Percentiles rank a stretch among this genome's conserved stretches.
Evolutionary conservation across 2,888 invertebrate species (phyloP).

Genomic region (Epirrita christyi): DNA sequence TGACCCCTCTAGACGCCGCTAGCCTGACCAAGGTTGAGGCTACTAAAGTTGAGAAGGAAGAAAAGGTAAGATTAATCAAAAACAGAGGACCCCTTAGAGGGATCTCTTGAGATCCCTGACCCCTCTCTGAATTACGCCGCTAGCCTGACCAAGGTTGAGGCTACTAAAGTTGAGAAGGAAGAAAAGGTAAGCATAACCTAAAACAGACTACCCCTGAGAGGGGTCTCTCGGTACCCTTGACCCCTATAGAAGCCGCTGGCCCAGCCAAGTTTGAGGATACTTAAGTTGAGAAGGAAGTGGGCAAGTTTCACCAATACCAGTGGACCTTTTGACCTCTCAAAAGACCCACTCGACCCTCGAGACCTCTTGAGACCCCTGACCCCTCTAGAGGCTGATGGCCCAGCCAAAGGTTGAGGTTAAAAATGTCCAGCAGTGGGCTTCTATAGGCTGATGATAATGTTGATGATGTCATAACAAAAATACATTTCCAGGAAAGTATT

Average conservation of each 20-base stretch:
- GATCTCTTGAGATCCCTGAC: too few species aligned
- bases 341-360: too few species aligned
- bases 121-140: too few species aligned
- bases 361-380: too few species aligned
- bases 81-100: too few species aligned
- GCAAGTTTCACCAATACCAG: background rate
- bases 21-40: constrained; percentile 8
- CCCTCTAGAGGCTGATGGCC: too few species aligned
- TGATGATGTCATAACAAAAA: too few species aligned
- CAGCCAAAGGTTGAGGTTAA: constrained; percentile 6
- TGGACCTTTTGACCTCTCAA: too few species aligned
- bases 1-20: too few species aligned
- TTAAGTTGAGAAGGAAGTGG: constrained; percentile 24
- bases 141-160: constrained; percentile 4
- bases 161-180: constrained; percentile 21
- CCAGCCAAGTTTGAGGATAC: constrained; percentile 6
- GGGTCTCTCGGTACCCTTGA: background rate
- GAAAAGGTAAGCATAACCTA: constrained; percentile 3
- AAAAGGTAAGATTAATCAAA: background rate
- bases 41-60: constrained; percentile 22
- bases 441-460: too few species aligned
- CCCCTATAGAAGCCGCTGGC: too few species aligned
- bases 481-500: background rate
- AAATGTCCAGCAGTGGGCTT: too few species aligned
- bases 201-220: background rate